phyloP scores from a whole-genome alignment of 2,113 vertebrate genomes.

The Edolisoma coerulescens region DNA sequence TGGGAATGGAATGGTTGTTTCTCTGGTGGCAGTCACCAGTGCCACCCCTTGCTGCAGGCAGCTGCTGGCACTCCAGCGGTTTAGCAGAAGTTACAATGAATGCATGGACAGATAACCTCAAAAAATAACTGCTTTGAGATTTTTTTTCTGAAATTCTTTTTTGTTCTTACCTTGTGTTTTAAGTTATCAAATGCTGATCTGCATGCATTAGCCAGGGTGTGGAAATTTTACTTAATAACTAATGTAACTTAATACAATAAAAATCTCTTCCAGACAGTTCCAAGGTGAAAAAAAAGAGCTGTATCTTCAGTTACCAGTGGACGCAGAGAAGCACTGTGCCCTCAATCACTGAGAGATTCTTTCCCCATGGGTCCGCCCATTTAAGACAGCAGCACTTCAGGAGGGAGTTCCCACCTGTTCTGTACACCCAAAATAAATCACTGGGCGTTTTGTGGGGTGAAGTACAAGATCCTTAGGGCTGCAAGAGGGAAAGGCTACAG shows the following conservation, averaged over 20 bases:
- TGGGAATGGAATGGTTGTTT: neutral
- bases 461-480: neutral
- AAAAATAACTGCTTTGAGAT: neutral
- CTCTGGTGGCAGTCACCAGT: neutral
- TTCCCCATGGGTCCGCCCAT: neutral
- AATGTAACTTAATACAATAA: constrained; percentile 32
- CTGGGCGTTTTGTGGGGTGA: neutral
- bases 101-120: neutral
- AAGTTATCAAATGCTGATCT: constrained; percentile 7
- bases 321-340: neutral
- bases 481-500: neutral
- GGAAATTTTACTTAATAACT: constrained; percentile 52
- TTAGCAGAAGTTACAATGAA: neutral
- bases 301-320: neutral
- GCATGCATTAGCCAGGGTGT: neutral
- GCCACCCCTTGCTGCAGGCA: neutral
- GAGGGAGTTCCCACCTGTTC: neutral
- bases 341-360: neutral
- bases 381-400: neutral
- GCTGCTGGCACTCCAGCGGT: neutral
- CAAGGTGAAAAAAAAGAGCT: constrained; percentile 45
- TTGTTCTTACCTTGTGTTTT: neutral
- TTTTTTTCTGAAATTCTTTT: constrained; percentile 12
- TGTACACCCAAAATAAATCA: neutral
- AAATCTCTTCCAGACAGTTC: constrained; percentile 9